Base-by-base conservation (phyloP, 2,797 vertebrate genomes). In the Merluccius polli region DNA sequence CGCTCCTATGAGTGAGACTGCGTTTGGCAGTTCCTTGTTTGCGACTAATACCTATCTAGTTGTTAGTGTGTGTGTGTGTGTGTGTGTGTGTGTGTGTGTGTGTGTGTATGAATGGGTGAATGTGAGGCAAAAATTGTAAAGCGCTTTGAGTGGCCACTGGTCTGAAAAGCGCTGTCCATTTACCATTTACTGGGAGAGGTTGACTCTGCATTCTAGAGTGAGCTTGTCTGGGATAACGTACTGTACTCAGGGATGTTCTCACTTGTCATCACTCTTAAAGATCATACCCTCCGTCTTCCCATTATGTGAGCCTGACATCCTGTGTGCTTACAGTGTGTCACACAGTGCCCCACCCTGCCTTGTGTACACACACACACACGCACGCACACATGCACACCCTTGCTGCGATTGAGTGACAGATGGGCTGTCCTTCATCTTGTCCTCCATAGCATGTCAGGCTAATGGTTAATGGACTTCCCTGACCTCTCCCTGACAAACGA, bases 381-480 rank as follows among this genome's bases (percentile, higher is more conserved):
- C 38, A 41, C 38, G 10, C 11, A 41, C 16, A 52, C 18, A 52
- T 18, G 4, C 48, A 8, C 21, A 3, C 59, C 6, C 52, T 8
- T 59, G 59, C 52, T 70, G 31, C 65, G 67, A 71, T 74, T 32
- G 44, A 72, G 68, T 72, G 69, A 67, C 36, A 18, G 63, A 79
- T 70, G 70, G 24, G 10, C 69, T 33, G 12, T 63, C 63, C 33
- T 9, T 30, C 74, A 59, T 35, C 72, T 70, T 30, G 31, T 30
- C 72, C 36, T 76, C 65, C 48, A 29, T 38, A 30, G 69, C 30
- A 38, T 71, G 76, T 75, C 81, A 73, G 18, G 24, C 41, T 75
- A 79, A 81, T 79, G 81, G 73, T 83, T 83, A 74, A 79, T 81
- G 48, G 52, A 63, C 75, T 69, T 21, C 71, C n/a, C 77, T 78